Base-by-base conservation (phyloP, 2,888 invertebrate genomes). In the Nemurella pictetii region DNA sequence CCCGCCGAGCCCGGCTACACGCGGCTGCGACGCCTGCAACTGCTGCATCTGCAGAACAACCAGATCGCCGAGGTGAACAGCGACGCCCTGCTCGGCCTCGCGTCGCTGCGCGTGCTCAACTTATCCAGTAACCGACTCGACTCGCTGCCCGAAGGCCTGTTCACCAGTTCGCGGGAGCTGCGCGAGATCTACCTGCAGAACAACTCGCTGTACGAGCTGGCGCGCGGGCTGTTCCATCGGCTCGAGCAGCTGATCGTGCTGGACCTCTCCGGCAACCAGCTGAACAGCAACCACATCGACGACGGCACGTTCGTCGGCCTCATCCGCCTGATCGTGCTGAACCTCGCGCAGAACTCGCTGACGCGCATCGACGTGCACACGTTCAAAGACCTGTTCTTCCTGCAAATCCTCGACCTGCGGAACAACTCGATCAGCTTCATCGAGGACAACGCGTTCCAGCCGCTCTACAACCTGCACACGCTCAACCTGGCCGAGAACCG, bases 391-490 rank as follows among this genome's bases (percentile, higher is more conserved):
- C 91, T 97, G 87, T 96, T 95, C 89, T 95, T 96, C 89, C 92
- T 97, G 85, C 96, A 97, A 92, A 96, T 96, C 87, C 92, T 97
- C 85, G 95, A 96, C 90, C 92, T 97, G 88, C 94, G 95, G 88
- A 96, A 96, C 90, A 97, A 97, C 89, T 95, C 96, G 9, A 96
- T 97, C 88, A 95, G 95, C n/a, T 96, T 95, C 89, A 95, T 97
- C 87, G 96, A 96, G 91, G 96, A 96, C 88, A 96, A 96, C 89
- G 95, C 97, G 80, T 97, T 98, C 89, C 90, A 96, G 88, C 96
- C 97, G 0, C 92, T 98, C 82, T 96, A 97, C 91, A 97, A 97
- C 90, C 91, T 98, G 87, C 96, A 97, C 90, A 96, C 97, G 5
- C 91, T 98, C 83, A 97, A 98, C 89, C 91, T 98, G 87, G 96